These are phyloP conservation scores for Acarapis woodi DNA, from an alignment of 1,140 invertebrate genomes.

Conservation along the genomic window DNA sequence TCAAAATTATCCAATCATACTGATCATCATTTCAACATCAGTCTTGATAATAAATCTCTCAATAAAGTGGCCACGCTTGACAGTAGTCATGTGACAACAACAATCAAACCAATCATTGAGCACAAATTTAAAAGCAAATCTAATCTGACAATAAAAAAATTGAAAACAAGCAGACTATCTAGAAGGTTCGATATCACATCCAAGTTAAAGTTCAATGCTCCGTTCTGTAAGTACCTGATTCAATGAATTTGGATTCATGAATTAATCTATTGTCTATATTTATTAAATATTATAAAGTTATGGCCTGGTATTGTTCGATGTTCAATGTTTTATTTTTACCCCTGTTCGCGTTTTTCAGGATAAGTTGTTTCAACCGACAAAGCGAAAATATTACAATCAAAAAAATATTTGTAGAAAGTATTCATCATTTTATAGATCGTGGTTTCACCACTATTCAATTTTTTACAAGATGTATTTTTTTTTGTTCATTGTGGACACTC, in stretches of 20 bases:
- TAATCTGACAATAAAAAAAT: background rate
- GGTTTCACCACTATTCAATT: conserved; percentile 15
- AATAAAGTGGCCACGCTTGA: no score
- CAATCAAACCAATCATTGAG: background rate
- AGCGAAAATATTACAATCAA: background rate
- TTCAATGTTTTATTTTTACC: conserved; percentile 72
- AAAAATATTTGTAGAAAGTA: conserved; percentile 10
- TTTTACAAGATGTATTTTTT: conserved; percentile 37
- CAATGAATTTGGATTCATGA: no score
- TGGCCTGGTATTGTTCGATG: conserved; percentile 78
- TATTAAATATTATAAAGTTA: conserved; percentile 78
- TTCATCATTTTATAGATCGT: conserved; percentile 15
- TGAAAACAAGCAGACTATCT: conserved; percentile 8
- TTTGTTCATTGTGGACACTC: conserved; percentile 65
- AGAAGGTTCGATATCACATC: background rate
- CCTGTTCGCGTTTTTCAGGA: conserved; percentile 41
- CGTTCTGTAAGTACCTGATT: no score
- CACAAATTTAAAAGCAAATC: background rate
- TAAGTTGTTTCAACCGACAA: conserved; percentile 15
- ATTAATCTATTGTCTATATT: conserved; percentile 32
- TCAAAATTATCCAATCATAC: background rate
- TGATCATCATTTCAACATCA: no score
- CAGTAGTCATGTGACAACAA: background rate
- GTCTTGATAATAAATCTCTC: no score
- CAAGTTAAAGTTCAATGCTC: conserved; percentile 4